These are phyloP conservation scores for Ambastaia sidthimunki DNA, from an alignment of 2,797 vertebrate species.

Conservation along the genomic window DNA sequence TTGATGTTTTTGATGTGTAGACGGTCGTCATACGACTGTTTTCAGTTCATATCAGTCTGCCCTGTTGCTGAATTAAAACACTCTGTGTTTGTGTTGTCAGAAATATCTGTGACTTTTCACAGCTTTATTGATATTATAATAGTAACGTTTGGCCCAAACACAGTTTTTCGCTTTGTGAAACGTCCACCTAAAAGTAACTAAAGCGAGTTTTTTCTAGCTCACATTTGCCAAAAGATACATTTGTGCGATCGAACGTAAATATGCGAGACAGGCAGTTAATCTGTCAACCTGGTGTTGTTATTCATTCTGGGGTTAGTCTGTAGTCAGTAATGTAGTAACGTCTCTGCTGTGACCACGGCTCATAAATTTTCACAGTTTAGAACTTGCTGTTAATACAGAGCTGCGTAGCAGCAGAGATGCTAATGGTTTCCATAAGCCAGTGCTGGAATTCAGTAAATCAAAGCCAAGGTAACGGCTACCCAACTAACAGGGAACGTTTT, in stretches of 20 bases:
- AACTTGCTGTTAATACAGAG: slow-evolving; percentile 69
- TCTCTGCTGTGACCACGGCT: slow-evolving; percentile 57
- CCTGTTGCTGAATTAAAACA: slow-evolving; percentile 13
- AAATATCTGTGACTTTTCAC: slow-evolving; percentile 1
- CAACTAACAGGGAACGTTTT: no score
- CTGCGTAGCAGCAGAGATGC: slow-evolving; percentile 69
- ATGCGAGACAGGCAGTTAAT: slow-evolving; percentile 56
- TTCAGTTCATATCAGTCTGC: not conserved
- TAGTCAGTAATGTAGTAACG: slow-evolving; percentile 59
- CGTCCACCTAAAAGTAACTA: not conserved
- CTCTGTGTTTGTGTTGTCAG: not conserved
- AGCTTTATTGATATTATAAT: slow-evolving; percentile 4
- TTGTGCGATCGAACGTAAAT: slow-evolving; percentile 52
- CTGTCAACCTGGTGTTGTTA: slow-evolving; percentile 56
- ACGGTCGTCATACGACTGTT: slow-evolving; percentile 7
- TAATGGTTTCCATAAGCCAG: slow-evolving; percentile 79
- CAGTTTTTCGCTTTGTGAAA: slow-evolving; percentile 29
- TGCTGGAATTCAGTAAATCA: slow-evolving; percentile 60
- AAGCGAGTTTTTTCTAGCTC: slow-evolving; percentile 6
- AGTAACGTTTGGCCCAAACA: slow-evolving; percentile 10
- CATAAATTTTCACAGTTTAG: slow-evolving; percentile 64
- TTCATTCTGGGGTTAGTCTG: slow-evolving; percentile 54
- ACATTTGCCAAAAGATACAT: slow-evolving; percentile 51
- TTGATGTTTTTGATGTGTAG: not conserved
- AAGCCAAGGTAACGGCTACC: slow-evolving; percentile 52